Evolutionary conservation across 2,797 vertebrate species (phyloP).

Genomic region (Sebastes matsubarae): DNA sequence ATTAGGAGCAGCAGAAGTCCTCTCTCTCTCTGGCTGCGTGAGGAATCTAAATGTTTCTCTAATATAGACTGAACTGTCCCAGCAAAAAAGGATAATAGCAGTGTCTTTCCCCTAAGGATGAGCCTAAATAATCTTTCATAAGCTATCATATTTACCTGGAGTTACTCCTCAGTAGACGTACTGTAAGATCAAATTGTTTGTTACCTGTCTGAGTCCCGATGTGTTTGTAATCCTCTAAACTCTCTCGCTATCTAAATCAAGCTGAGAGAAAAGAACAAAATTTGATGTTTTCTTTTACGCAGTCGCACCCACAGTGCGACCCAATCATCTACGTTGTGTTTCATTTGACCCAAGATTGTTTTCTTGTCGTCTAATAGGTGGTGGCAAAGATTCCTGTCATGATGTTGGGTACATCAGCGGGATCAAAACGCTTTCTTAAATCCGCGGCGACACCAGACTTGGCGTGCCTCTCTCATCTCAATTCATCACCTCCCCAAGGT

Average conservation of each 20-base stretch:
- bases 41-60: not conserved
- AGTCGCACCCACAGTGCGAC: not conserved
- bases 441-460: constrained; percentile 53
- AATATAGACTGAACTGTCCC: constrained; percentile 10
- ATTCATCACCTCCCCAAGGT: constrained; percentile 69
- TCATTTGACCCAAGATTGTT: constrained; percentile 55
- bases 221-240: constrained; percentile 32
- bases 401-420: constrained; percentile 40
- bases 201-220: constrained; percentile 16
- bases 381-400: constrained; percentile 44
- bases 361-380: constrained; percentile 42
- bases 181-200: constrained; percentile 47
- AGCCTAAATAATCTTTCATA: constrained; percentile 21
- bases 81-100: not conserved
- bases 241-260: constrained; percentile 48
- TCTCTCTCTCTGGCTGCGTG: not conserved
- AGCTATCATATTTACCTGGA: constrained; percentile 24
- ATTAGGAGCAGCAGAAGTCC: not conserved
- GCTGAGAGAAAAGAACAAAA: constrained; percentile 41
- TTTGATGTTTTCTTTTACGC: constrained; percentile 17
- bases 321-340: constrained; percentile 37
- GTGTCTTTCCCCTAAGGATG: not conserved
- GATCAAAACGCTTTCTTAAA: constrained; percentile 63
- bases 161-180: constrained; percentile 6
- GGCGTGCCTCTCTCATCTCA: constrained; percentile 59